Base-by-base conservation (phyloP, 2,113 vertebrate species). In the Hymenochirus boettgeri region DNA sequence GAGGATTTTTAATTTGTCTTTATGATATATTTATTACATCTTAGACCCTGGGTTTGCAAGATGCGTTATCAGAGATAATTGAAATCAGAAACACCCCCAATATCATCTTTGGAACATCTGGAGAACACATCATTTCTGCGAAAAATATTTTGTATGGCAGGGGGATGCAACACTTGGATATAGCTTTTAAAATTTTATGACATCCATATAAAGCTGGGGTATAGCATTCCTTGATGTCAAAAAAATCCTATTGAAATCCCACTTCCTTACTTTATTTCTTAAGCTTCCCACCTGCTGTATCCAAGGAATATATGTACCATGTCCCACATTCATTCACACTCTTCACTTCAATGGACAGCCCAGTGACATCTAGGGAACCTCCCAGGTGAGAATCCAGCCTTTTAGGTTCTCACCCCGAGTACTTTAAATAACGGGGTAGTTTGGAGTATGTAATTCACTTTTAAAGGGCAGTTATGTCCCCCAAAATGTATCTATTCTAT, bases 31-130 rank as follows among this genome's bases (percentile, higher is more conserved):
- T 66, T 69, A 69, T 60, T 52, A 10, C 65, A 24, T 53, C 33
- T 60, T 60, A 54, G 65, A 60, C 29, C 31, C 23, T 57, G 48
- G 24, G 25, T 35, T 52, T 45, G 56, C 48, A 60, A 19, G 29
- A 69, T 31, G 33, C 47, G 53, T 53, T 69, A 60, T 60, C 56
- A 60, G 26, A 69, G 47, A 42, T 60, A 60, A 69, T 53, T 69
- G 33, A 57, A 69, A 69, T 69, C 65, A 69, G 59, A 58, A 69
- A 60, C 48, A 69, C 56, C 57, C n/a, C 65, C 65, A 69, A 69
- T 39, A 69, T 25, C 55, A 31, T 69, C 35, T 51, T 21, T 27
- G 8, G 18, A 35, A 60, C 65, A 69, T 69, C 65, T 69, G 65
- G 65, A 60, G 45, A 69, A 59, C 57, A 69, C 65, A 69, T 69